A percentile compares a stretch with the other conserved stretches of the same genome.
These are phyloP conservation scores for Oncorhynchus clarkii DNA, from an alignment of 2,113 vertebrate species.

Conservation along the genomic window DNA sequence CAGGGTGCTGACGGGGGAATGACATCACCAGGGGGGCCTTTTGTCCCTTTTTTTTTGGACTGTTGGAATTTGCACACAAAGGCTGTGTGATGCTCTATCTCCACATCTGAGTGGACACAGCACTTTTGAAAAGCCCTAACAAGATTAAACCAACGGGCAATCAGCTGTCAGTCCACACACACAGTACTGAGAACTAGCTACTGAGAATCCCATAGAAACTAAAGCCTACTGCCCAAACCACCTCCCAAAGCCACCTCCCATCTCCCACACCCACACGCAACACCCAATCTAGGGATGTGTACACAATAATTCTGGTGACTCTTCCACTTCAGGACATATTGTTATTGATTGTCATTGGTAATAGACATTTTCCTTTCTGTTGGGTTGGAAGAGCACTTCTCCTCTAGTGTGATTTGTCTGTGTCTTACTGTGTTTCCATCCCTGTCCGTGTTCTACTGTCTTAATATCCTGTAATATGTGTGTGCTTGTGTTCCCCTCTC, in stretches of 20 bases:
- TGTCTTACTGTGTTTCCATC: not conserved
- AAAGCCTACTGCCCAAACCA: constrained; percentile 54
- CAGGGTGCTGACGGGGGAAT: constrained; percentile 64
- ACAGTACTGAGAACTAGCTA: constrained; percentile 35
- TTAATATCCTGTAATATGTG: not conserved
- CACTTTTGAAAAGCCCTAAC: constrained; percentile 79
- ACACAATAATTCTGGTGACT: not conserved
- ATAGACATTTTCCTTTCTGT: not conserved
- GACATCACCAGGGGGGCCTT: constrained; percentile 66
- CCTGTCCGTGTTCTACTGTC: not conserved
- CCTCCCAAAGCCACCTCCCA: not conserved
- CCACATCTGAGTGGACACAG: constrained; percentile 75
- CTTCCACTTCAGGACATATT: not conserved
- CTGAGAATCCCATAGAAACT: constrained; percentile 59
- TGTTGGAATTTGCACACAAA: constrained; percentile 73
- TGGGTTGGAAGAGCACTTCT: not conserved
- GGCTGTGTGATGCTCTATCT: constrained; percentile 62
- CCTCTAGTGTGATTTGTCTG: not conserved
- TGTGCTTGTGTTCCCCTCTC: constrained; percentile 21
- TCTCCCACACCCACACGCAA: constrained; percentile 21
- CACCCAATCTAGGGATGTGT: constrained; percentile 11
- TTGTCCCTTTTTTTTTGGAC: constrained; percentile 55
- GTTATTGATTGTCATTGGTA: not conserved
- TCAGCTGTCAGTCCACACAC: constrained; percentile 64
- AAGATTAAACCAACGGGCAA: constrained; percentile 72